A percentile compares a stretch with the other conserved stretches of the same genome.
Conservation (phyloP, 2,888 invertebrate species). For the Eudasyphora cyanicolor region DNA sequence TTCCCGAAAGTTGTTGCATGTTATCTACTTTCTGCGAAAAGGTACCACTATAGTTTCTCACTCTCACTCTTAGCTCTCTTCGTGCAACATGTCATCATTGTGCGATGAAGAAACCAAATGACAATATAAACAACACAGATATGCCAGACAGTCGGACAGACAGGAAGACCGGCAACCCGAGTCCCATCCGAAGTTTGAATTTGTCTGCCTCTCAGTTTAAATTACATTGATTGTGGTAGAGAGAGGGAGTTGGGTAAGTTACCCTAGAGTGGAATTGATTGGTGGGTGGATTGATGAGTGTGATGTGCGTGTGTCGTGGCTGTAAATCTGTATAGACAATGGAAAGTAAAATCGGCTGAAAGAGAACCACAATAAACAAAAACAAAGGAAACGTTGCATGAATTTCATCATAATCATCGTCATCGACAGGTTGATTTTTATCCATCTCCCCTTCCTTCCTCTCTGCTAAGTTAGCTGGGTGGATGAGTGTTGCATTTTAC, state of each 20-base stretch:
- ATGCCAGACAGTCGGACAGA: not conserved
- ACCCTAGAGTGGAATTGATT: not conserved
- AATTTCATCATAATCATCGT: not conserved
- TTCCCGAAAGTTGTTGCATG: no score
- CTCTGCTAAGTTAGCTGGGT: not conserved
- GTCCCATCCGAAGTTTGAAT: no score
- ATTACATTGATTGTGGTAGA: no score
- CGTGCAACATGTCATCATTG: slow-evolving; percentile 28
- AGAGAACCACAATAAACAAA: not conserved
- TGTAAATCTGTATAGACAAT: not conserved
- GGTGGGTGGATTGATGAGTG: not conserved
- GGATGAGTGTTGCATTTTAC: not conserved
- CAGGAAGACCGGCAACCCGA: not conserved
- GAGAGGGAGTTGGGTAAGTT: no score
- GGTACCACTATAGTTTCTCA: no score
- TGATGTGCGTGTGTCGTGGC: no score
- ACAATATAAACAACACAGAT: slow-evolving; percentile 17
- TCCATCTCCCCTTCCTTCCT: not conserved
- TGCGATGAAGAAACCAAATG: slow-evolving; percentile 43
- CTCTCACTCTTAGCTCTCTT: no score
- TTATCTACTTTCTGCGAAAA: no score
- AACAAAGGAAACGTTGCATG: not conserved
- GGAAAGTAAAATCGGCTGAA: not conserved
- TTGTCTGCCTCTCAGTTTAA: no score
- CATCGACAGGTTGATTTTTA: not conserved